Conservation (phyloP, 64 coral and sea anemone genomes). For the Porites lutea region DNA sequence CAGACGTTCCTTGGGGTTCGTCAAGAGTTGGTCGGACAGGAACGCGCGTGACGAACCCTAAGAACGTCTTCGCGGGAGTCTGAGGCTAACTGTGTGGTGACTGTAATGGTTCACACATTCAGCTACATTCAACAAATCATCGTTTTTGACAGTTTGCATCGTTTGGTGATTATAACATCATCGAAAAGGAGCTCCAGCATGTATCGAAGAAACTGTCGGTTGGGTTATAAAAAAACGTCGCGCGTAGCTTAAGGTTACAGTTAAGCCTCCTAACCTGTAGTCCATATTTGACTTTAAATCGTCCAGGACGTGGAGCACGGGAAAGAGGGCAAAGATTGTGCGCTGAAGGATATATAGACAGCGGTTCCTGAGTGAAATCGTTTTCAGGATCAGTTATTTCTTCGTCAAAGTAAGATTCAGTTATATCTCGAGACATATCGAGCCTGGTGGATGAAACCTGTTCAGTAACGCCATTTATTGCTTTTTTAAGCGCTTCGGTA, state of each 20-base stretch:
- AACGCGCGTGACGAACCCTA: not conserved
- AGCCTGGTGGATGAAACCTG: not conserved
- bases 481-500: constrained; percentile 1
- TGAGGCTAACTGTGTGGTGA: not conserved
- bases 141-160: not conserved
- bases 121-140: not conserved
- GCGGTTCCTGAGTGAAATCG: not conserved
- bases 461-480: not conserved
- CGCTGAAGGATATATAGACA: not conserved
- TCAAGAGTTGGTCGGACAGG: not conserved
- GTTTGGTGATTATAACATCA: not conserved
- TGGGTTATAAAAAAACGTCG: not conserved
- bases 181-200: not conserved
- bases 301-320: not conserved
- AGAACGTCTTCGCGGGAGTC: not conserved
- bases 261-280: not conserved
- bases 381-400: not conserved
- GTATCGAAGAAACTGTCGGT: not conserved
- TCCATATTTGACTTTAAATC: not conserved
- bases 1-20: not conserved
- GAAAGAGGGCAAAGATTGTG: not conserved
- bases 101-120: constrained; percentile 1
- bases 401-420: not conserved
- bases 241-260: not conserved
- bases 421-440: not conserved